These are phyloP conservation scores for Oligia fasciuncula DNA, from an alignment of 2,888 invertebrate species.

Conservation along the genomic window DNA sequence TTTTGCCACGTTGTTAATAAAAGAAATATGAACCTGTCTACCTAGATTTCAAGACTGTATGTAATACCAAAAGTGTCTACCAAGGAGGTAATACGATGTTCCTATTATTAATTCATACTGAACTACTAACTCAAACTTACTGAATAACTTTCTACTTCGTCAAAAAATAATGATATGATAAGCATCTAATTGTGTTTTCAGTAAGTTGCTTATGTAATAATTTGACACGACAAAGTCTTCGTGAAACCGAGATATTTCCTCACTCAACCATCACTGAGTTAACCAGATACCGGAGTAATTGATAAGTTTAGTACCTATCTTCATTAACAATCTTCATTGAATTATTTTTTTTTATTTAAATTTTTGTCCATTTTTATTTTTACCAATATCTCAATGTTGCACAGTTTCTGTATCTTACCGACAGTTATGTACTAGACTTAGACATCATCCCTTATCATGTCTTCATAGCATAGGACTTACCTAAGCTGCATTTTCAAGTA, in stretches of 20 bases:
- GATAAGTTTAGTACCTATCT: not conserved
- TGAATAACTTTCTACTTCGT: not conserved
- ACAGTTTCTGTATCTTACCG: not conserved
- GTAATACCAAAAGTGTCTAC: not conserved
- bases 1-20: constrained; percentile 8
- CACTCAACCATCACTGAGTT: not conserved
- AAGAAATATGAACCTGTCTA: not conserved
- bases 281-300: not conserved
- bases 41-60: not conserved
- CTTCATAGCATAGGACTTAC: not conserved
- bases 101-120: not conserved
- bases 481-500: not conserved
- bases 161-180: not conserved
- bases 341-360: not conserved
- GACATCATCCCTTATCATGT: not conserved
- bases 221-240: not conserved
- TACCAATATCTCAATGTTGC: too few species aligned
- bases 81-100: not conserved
- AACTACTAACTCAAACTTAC: not conserved
- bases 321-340: not conserved
- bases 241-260: not conserved
- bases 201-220: not conserved
- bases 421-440: not conserved
- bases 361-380: not conserved
- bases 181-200: not conserved